Base-by-base conservation (phyloP, 2,113 vertebrate species). In the Caranx melampygus region DNA sequence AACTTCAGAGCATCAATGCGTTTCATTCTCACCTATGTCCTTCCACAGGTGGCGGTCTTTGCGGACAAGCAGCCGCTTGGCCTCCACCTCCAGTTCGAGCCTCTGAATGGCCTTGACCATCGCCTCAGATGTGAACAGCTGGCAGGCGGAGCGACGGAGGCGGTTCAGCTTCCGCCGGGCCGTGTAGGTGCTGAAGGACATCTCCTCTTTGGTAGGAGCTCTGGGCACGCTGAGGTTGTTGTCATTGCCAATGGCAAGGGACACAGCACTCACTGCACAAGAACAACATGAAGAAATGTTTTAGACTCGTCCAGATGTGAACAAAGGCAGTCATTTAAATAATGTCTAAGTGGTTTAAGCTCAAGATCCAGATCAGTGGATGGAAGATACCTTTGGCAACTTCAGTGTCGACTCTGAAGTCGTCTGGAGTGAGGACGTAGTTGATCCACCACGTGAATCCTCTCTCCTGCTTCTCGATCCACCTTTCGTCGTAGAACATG, bases 361-460 rank as follows among this genome's bases (percentile, higher is more conserved):
- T 26, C 26, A 26, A 26, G 26, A 26, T 26, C 26, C 26, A 26
- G 26, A 26, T 26, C 26, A 26, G 31, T 13, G 1, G 14, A 62
- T 6, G 4, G 31, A 44, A 0, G 34, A 76, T 89, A 98, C 98
- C 96, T 96, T 96, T 95, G 1, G 95, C 93, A 5, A 95, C 90
- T 62, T 93, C 95, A 1, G 95, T 96, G 92, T 95, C 96, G 20
- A 98, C 96, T 72, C 89, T 96, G 73, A 99, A 97, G 78, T 99
- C 97, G 76, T 99, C 98, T 0, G 98, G 98, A 0, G 97, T 99
- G 76, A 99, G 95, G 59, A 98, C 92, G 64, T 98, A 98, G 95
- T 99, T 99, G 51, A 99, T 91, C 98, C 98, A 99, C 96, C 97
- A 97, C 0, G 96, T 97, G 82, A 99, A 99, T 18, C 96, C 97